Conservation (phyloP, 1,140 invertebrate species). For the Musca domestica region DNA sequence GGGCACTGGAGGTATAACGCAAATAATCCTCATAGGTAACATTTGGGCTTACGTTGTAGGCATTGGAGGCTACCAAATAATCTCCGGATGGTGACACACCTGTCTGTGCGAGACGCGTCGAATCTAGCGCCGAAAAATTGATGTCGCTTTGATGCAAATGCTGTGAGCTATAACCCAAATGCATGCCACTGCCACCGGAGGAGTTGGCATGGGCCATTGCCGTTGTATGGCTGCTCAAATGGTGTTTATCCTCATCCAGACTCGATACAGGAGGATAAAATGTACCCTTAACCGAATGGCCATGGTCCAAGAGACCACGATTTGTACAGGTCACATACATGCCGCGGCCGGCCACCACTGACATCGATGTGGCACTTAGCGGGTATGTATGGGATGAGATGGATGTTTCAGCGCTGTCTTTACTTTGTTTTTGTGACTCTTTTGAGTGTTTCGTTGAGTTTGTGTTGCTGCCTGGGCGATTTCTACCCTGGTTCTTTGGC, state of each 20-base stretch:
- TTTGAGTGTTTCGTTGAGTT: constrained; percentile 9
- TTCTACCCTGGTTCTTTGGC: constrained; percentile 1
- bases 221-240: not conserved
- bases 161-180: not conserved
- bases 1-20: constrained; percentile 41
- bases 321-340: constrained; percentile 86
- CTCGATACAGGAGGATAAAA: constrained; percentile 81
- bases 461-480: not conserved
- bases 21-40: constrained; percentile 48
- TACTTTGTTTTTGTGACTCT: constrained; percentile 1
- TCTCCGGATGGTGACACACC: not conserved
- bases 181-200: not conserved
- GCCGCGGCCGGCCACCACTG: constrained; percentile 73
- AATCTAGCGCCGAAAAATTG: not conserved
- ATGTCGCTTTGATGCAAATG: constrained; percentile 10
- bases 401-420: constrained; percentile 19
- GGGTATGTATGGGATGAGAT: constrained; percentile 40
- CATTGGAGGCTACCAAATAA: constrained; percentile 13
- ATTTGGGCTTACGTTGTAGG: constrained; percentile 11
- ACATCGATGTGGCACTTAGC: constrained; percentile 39
- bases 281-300: constrained; percentile 75
- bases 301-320: constrained; percentile 72
- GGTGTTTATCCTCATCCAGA: constrained; percentile 2
- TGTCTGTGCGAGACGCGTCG: not conserved
- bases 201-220: not conserved